These are phyloP conservation scores for Channa maculata DNA, from an alignment of 2,113 vertebrate genomes.

Conservation along the genomic window DNA sequence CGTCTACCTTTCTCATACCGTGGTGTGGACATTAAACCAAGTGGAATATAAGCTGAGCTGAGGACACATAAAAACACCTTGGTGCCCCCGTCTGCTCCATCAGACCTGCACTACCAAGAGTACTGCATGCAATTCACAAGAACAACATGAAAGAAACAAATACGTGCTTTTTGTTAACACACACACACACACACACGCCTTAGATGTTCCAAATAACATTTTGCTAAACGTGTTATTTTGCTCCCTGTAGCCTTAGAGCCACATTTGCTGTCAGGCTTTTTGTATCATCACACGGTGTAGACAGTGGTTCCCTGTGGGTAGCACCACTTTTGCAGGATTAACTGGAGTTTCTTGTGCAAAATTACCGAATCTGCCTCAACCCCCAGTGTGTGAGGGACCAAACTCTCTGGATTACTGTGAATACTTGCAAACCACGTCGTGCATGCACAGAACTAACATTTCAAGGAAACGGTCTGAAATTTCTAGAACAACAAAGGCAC, in stretches of 20 bases:
- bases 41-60: not conserved
- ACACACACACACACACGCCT: slow-evolving; percentile 11
- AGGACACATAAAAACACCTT: slow-evolving; percentile 13
- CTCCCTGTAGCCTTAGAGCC: slow-evolving; percentile 44
- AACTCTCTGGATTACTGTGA: not conserved
- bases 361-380: slow-evolving; percentile 38
- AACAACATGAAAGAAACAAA: slow-evolving; percentile 14
- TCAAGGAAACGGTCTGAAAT: not conserved
- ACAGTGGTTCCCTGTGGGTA: slow-evolving; percentile 35
- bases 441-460: not conserved
- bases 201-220: slow-evolving; percentile 54
- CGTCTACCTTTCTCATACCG: not conserved
- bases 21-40: slow-evolving; percentile 16
- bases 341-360: slow-evolving; percentile 41
- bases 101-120: not conserved
- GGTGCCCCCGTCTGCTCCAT: slow-evolving; percentile 1
- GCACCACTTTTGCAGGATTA: slow-evolving; percentile 50
- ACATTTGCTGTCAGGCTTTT: slow-evolving; percentile 47
- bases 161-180: slow-evolving; percentile 23
- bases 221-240: slow-evolving; percentile 28
- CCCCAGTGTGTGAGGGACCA: not conserved
- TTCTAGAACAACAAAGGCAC: not conserved
- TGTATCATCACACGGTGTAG: slow-evolving; percentile 46
- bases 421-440: not conserved
- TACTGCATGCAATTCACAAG: not conserved